Percentiles rank a stretch among this genome's conserved stretches.
Evolutionary conservation across 2,113 vertebrate species (phyloP).

Genomic region (Rhadina sibilatrix): DNA sequence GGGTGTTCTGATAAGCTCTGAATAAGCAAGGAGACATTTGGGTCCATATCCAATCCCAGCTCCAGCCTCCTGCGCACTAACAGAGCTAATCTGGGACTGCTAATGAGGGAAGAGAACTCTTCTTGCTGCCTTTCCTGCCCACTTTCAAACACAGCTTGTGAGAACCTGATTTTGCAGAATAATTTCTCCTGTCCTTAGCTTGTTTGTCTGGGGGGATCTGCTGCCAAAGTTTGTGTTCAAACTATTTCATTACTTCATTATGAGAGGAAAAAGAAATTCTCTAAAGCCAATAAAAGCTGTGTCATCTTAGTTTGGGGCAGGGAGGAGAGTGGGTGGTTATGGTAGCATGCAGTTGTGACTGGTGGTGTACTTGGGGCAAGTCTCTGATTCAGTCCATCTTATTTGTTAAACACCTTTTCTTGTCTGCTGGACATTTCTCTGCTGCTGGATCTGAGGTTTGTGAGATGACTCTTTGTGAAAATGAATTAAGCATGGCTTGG

Average conservation of each 20-base stretch:
- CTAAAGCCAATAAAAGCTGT: not conserved
- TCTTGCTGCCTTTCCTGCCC: not conserved
- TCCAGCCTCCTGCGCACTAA: not conserved
- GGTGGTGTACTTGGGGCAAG: not conserved
- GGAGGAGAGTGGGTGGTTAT: not conserved
- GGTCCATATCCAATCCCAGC: not conserved
- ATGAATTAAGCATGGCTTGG: not conserved
- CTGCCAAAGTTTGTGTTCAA: not conserved
- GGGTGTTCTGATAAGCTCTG: conserved; percentile 31
- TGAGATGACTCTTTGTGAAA: not conserved
- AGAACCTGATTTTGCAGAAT: not conserved
- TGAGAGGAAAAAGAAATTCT: not conserved
- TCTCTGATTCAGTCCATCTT: not conserved
- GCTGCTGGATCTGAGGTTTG: not conserved
- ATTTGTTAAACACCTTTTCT: not conserved
- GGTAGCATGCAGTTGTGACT: not conserved
- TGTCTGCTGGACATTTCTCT: not conserved
- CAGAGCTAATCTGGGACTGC: not conserved
- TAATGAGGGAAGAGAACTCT: not conserved
- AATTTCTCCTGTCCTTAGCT: not conserved
- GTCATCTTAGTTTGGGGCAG: not conserved
- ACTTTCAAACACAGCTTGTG: not conserved
- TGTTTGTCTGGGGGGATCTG: not conserved
- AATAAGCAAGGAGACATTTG: conserved; percentile 31
- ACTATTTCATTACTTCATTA: not conserved